Evolutionary conservation across 2,797 vertebrate species (phyloP).

Genomic region (Gephyroberyx darwinii): DNA sequence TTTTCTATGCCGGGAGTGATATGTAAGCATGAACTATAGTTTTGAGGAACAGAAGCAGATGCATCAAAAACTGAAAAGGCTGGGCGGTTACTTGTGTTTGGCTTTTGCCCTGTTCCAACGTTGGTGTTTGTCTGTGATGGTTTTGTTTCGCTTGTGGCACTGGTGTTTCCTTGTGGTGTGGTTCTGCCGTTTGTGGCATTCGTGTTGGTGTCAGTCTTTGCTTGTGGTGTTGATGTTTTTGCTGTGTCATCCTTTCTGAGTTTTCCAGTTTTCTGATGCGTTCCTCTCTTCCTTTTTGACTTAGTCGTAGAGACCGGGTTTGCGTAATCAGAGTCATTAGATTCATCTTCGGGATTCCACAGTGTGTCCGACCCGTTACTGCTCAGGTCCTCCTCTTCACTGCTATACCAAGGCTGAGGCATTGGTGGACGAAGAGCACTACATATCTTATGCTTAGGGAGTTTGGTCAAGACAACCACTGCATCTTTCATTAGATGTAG

Average conservation of each 20-base stretch:
- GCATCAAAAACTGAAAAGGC: background rate
- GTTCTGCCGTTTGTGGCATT: background rate
- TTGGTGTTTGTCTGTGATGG: background rate
- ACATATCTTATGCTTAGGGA: constrained; percentile 58
- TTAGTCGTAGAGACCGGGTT: background rate
- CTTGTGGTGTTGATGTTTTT: constrained; percentile 8
- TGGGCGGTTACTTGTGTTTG: background rate
- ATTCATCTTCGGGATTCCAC: constrained; percentile 59
- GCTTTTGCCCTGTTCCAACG: background rate
- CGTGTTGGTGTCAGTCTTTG: background rate
- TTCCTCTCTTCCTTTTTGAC: constrained; percentile 45
- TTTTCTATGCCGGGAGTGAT: background rate
- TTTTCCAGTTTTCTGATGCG: background rate
- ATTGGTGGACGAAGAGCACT: constrained; percentile 55
- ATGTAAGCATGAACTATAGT: background rate
- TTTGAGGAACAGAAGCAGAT: background rate
- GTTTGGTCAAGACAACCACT: constrained; percentile 67
- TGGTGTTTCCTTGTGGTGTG: background rate
- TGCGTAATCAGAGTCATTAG: constrained; percentile 53
- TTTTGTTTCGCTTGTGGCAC: background rate
- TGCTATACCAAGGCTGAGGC: constrained; percentile 63
- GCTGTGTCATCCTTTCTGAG: background rate
- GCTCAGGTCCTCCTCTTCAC: constrained; percentile 62
- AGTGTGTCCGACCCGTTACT: constrained; percentile 61
- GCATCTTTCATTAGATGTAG: constrained; percentile 35